These are phyloP conservation scores for Muschampia plurimacula DNA, from an alignment of 2,888 invertebrate genomes.

Conservation along the genomic window DNA sequence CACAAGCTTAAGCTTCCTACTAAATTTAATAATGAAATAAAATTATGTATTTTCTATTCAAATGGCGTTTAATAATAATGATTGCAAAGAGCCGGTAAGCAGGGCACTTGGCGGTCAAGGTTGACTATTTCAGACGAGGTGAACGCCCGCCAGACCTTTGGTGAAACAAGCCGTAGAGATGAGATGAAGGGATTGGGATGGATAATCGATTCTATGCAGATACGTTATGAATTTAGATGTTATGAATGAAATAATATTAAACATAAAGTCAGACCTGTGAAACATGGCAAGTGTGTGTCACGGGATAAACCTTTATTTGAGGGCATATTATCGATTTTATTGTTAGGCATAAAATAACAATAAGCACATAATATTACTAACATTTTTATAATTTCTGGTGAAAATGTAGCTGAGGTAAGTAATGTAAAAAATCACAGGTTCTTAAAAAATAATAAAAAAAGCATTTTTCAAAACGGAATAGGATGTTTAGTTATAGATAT, in stretches of 20 bases:
- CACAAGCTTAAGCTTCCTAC: too few species aligned
- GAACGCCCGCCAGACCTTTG: constrained; percentile 48
- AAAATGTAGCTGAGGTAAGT: too few species aligned
- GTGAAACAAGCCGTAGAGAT: constrained; percentile 3
- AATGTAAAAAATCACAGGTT: not conserved
- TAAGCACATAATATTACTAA: too few species aligned
- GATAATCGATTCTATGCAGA: not conserved
- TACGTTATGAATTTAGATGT: not conserved
- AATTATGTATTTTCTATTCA: not conserved
- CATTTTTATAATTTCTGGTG: not conserved
- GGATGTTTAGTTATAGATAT: not conserved
- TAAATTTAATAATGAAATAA: not conserved
- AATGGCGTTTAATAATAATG: not conserved
- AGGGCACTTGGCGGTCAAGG: constrained; percentile 71
- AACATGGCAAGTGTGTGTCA: too few species aligned
- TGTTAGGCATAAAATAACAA: too few species aligned
- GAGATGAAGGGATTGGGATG: not conserved
- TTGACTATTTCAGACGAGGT: constrained; percentile 71
- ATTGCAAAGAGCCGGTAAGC: constrained; percentile 53
- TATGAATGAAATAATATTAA: not conserved
- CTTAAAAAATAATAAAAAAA: too few species aligned
- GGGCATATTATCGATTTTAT: too few species aligned
- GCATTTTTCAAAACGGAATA: not conserved
- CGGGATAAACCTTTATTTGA: too few species aligned
- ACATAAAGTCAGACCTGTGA: too few species aligned